These are phyloP conservation scores for Orthonevra nobilis DNA, from an alignment of 2,888 invertebrate species.

Conservation along the genomic window DNA sequence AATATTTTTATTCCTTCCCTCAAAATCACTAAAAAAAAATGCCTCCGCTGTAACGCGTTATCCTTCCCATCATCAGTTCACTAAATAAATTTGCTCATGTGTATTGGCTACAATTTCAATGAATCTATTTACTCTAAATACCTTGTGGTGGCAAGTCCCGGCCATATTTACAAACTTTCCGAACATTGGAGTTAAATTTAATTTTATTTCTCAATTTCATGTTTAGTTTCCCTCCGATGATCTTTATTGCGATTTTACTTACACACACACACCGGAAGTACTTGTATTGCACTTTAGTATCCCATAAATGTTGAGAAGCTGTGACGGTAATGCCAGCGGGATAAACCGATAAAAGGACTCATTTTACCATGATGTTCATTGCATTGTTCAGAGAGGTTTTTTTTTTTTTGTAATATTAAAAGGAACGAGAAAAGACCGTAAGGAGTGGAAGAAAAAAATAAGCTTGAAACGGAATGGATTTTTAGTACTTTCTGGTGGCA, in stretches of 20 bases:
- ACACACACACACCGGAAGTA: neutral
- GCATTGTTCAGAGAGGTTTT: conserved; percentile 25
- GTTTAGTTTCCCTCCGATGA: neutral
- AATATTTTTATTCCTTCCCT: too few species aligned
- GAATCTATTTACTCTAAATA: too few species aligned
- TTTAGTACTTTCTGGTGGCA: conserved; percentile 27
- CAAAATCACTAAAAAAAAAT: too few species aligned
- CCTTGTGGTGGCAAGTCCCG: too few species aligned
- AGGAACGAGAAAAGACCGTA: neutral
- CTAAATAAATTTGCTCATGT: too few species aligned
- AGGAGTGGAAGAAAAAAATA: neutral
- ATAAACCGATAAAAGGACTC: conserved; percentile 39
- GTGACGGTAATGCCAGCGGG: conserved; percentile 37
- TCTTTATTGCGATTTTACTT: conserved; percentile 3
- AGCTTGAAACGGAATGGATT: conserved; percentile 12
- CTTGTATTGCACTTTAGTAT: conserved; percentile 33
- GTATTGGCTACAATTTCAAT: too few species aligned
- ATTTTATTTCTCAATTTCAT: neutral
- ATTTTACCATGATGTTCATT: conserved; percentile 36
- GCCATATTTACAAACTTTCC: neutral
- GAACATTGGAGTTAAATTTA: neutral
- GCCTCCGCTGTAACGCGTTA: too few species aligned
- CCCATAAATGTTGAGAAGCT: conserved; percentile 28
- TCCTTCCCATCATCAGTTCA: too few species aligned
- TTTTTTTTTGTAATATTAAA: conserved; percentile 17